Conservation (phyloP, 2,797 vertebrate species). For the Peromyscus eremicus region DNA sequence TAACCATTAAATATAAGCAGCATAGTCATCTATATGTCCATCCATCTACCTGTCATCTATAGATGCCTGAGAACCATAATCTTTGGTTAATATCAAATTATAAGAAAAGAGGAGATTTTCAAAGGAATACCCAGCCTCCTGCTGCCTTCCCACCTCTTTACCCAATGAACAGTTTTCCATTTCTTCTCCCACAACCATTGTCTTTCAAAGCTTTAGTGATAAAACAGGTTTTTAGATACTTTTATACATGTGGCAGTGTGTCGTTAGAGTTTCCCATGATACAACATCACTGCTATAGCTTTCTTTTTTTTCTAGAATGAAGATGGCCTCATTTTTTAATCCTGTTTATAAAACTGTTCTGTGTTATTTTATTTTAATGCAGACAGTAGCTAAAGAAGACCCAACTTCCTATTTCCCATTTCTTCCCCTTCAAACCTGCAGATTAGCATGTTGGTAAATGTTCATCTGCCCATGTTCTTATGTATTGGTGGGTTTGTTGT, state of each 20-base stretch:
- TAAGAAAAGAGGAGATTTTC: constrained; percentile 22
- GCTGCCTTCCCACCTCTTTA: neutral
- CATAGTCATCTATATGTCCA: too few species aligned
- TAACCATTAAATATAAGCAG: neutral
- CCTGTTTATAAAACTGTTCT: neutral
- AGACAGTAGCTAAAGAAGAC: neutral
- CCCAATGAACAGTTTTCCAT: neutral
- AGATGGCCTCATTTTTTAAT: constrained; percentile 28
- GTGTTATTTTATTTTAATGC: neutral
- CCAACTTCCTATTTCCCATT: neutral
- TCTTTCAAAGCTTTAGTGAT: neutral
- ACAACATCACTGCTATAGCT: neutral
- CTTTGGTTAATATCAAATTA: neutral
- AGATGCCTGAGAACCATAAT: neutral
- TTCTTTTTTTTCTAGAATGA: constrained; percentile 10
- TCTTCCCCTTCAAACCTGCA: neutral
- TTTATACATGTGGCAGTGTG: neutral
- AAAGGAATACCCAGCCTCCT: neutral
- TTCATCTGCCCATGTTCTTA: neutral
- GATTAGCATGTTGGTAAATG: neutral
- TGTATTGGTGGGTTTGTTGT: neutral
- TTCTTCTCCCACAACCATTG: neutral
- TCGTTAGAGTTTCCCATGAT: constrained; percentile 22
- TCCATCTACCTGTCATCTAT: neutral
- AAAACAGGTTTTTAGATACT: constrained; percentile 25